Base-by-base conservation (phyloP, 2,113 vertebrate species). In the Perca fluviatilis region DNA sequence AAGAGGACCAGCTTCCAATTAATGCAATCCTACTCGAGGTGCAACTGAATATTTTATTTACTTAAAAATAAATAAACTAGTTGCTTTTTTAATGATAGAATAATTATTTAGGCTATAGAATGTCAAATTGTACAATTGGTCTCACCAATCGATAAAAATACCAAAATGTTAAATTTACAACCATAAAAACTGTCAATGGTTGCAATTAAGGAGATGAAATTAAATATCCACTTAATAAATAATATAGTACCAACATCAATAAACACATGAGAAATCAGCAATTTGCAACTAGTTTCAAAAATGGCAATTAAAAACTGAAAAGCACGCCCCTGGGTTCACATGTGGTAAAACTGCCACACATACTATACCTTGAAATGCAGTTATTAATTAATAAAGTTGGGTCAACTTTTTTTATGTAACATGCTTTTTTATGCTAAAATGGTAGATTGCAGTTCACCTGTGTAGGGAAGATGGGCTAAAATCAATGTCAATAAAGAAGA, bases 261-360 rank as follows among this genome's bases (percentile, higher is more conserved):
- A 43, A 11, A 9, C 40, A 43, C 11, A 43, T 43, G 40, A 43
- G 40, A 43, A 43, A 43, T 43, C 40, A 43, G 40, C 40, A 43
- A 10, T 10, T 43, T 43, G 9, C 9, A 43, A 43, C 9, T 10
- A 19, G 7, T 18, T 65, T 65, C 21, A 25, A 16, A 47, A 23
- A 46, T n/a, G 0, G 13, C 33, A 64, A 46, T 21, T 30, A 5
- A n/a, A n/a, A 43, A n/a, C 21, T 43, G 36, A 64, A 43, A n/a
- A n/a, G 15, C 16, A 9, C 36, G 7, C 36, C 36, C 2, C 8
- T 40, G 7, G 36, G 36, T 40, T 43, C 40, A 43, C 40, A 40
- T 40, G 40, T 43, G 40, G 11, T 43, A 43, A 43, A 81, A 19
- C 61, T 51, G 43, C 61, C 16, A 66, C 36, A 64, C 62, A 72